phyloP scores from a whole-genome alignment of 2,888 invertebrate species.

The Trachelus iudaicus region DNA sequence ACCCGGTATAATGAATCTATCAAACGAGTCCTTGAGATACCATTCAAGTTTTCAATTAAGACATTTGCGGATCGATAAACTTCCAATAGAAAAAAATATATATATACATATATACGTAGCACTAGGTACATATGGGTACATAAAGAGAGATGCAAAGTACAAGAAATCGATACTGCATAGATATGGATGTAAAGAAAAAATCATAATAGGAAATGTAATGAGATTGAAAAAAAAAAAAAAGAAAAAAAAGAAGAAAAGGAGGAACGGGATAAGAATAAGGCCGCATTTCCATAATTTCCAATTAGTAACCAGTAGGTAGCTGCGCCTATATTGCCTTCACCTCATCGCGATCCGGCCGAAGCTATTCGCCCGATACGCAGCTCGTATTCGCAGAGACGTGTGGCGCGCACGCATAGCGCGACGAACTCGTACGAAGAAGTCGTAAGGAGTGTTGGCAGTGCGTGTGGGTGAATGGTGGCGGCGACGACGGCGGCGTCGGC shows the following conservation, averaged over 20 bases:
- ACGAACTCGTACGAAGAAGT: conserved; percentile 1
- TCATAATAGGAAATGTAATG: neutral
- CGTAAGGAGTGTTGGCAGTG: neutral
- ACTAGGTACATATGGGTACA: neutral
- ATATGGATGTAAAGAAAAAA: neutral
- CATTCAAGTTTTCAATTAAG: neutral
- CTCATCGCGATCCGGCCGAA: conserved; percentile 40
- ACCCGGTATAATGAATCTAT: neutral
- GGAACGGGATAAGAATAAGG: conserved; percentile 20
- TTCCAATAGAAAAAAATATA: neutral
- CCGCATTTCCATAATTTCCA: conserved; percentile 48
- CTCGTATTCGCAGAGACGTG: conserved; percentile 23
- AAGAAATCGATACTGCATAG: conserved; percentile 5
- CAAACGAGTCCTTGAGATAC: neutral
- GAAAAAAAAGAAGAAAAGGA: too few relatives aligned
- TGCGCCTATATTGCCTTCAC: conserved; percentile 41
- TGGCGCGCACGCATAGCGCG: conserved; percentile 9
- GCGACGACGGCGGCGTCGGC: conserved; percentile 37
- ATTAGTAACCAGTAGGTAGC: conserved; percentile 50
- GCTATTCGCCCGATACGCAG: conserved; percentile 40
- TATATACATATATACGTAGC: neutral
- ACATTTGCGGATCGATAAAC: neutral
- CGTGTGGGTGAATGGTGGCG: conserved; percentile 15
- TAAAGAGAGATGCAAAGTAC: conserved; percentile 19
- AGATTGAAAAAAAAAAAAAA: neutral